Conservation (phyloP, 2,888 invertebrate species). For the Seira sanloemensis region DNA sequence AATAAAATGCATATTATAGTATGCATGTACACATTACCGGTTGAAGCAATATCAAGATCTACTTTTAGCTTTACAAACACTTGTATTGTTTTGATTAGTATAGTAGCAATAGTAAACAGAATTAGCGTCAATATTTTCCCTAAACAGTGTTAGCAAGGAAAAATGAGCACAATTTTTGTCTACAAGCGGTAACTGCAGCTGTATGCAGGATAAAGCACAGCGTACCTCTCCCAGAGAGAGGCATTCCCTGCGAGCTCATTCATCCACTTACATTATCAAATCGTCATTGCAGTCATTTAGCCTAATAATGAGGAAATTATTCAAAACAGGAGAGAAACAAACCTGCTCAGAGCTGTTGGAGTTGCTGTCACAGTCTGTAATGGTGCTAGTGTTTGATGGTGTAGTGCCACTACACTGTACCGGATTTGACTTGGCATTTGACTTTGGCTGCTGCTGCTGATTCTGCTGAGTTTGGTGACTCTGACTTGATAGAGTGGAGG, state of each 20-base stretch:
- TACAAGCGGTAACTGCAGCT: no score
- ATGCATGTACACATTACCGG: slow-evolving; percentile 21
- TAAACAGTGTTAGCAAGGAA: neutral
- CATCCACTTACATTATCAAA: slow-evolving; percentile 17
- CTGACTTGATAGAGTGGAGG: slow-evolving; percentile 46
- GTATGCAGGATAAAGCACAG: no score
- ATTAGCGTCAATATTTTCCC: slow-evolving; percentile 32
- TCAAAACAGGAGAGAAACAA: slow-evolving; percentile 35
- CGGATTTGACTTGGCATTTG: slow-evolving; percentile 49
- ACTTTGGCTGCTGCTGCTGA: slow-evolving; percentile 40
- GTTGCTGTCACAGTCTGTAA: neutral
- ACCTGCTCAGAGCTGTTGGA: slow-evolving; percentile 49
- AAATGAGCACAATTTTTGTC: neutral
- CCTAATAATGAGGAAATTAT: slow-evolving; percentile 36
- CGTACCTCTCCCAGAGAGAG: neutral
- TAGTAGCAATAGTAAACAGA: slow-evolving; percentile 8
- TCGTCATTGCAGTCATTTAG: neutral
- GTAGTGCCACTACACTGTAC: neutral
- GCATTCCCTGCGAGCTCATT: neutral
- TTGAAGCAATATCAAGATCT: slow-evolving; percentile 25
- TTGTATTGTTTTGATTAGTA: neutral
- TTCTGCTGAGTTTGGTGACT: slow-evolving; percentile 29
- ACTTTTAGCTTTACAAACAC: slow-evolving; percentile 29
- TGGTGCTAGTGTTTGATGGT: slow-evolving; percentile 21
- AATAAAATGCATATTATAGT: no score